Base-by-base conservation (phyloP, 37 sponge, comb jelly and placozoan genomes). In the Theonella swinhoei region DNA sequence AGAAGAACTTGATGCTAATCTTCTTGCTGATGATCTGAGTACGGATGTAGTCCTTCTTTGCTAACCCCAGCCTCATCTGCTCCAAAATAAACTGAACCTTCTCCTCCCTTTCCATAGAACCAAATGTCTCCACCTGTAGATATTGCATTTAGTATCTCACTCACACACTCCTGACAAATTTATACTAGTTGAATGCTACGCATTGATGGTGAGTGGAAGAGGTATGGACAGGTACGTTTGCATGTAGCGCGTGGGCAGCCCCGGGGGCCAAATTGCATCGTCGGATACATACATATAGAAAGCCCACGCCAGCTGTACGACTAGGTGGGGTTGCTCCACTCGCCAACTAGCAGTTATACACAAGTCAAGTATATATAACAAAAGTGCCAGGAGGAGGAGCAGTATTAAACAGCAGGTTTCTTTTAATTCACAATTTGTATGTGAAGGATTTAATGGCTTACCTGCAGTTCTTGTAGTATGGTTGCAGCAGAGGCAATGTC, bases 121-220 rank as follows among this genome's bases (percentile, higher is more conserved):
- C 99, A 85, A 90, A 98, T 32, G 99, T 98, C 76, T 98, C 99
- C 68, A 98, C 98, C 98, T 97, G 70, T 19, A n/a, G n/a, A n/a
- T n/a, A n/a, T n/a, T n/a, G n/a, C n/a, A n/a, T n/a, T n/a, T n/a
- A n/a, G 39, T 67, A 25, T 14, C 1, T 3, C 30, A 4, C 3
- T 4, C 36, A 47, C 11, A 47, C 54, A 47, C 7, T 47, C 11
- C 54, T 47, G 54, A 47, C 54, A 47, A 47, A 17, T 7, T 47
- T 47, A 14, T 14, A 47, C 54, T 47, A 47, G 54, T 7, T 17
- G 14, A 47, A 47, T 47, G 54, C 7, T 24, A n/a, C 19, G 66
- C 66, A 20, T 65, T 29, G 14, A 7, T 65, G n/a, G 19, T 19
- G 19, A 20, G 60, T 58, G 19, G 17, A 58, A 20, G 19, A 58